These are phyloP conservation scores for Thymallus thymallus DNA, from an alignment of 2,113 vertebrate species.

Conservation along the genomic window DNA sequence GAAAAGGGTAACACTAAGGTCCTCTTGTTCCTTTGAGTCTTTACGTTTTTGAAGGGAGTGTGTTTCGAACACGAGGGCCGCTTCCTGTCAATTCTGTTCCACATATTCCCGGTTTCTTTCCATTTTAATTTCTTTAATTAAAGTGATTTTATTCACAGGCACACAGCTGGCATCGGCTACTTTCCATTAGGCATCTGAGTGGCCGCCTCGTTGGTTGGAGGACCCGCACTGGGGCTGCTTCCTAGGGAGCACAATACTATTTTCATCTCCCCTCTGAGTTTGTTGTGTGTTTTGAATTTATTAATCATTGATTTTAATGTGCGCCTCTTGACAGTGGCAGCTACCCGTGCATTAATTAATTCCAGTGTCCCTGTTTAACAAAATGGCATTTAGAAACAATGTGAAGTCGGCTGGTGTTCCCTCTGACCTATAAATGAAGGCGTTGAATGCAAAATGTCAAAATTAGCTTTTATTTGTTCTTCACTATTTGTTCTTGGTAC, in stretches of 20 bases:
- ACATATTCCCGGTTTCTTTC: conserved; percentile 70
- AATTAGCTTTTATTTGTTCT: conserved; percentile 80
- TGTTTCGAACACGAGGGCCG: conserved; percentile 61
- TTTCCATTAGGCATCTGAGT: conserved; percentile 82
- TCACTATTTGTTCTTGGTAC: conserved; percentile 61
- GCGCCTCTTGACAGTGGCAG: conserved; percentile 79
- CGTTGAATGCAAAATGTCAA: conserved; percentile 77
- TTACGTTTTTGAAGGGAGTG: conserved; percentile 13
- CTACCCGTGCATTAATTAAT: conserved; percentile 80
- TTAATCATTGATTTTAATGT: conserved; percentile 85
- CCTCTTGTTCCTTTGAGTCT: conserved; percentile 68
- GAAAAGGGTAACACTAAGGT: conserved; percentile 60
- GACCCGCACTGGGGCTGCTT: conserved; percentile 76
- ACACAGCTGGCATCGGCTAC: conserved; percentile 80
- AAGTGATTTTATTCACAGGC: conserved; percentile 84
- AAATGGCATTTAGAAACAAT: conserved; percentile 82
- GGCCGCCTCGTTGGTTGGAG: conserved; percentile 75
- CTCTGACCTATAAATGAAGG: conserved; percentile 78
- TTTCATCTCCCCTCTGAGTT: conserved; percentile 82
- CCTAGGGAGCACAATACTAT: conserved; percentile 76
- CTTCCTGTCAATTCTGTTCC: conserved; percentile 72
- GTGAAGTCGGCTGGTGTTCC: conserved; percentile 74
- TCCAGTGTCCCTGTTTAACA: conserved; percentile 68
- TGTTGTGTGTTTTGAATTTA: conserved; percentile 86
- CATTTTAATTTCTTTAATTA: conserved; percentile 83